phyloP scores from a whole-genome alignment of 2,888 invertebrate species.

The Tiphia femorata region DNA sequence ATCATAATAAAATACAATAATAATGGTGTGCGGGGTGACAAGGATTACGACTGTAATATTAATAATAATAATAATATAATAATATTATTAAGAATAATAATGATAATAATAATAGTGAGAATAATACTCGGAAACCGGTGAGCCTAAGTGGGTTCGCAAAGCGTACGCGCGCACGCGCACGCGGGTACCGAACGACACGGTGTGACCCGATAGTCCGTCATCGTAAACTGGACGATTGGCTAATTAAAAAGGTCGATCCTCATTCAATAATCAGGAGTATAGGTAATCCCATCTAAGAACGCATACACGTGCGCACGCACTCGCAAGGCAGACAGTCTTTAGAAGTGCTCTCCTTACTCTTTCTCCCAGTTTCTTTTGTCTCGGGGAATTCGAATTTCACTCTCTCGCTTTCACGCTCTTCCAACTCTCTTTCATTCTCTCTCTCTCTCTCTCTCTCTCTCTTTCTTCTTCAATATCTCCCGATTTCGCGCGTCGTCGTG shows the following conservation, averaged over 20 bases:
- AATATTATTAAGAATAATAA: constrained; percentile 28
- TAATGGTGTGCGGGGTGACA: too few species aligned
- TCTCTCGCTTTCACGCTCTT: background rate
- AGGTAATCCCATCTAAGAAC: constrained; percentile 59
- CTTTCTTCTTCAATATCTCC: background rate
- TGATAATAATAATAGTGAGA: constrained; percentile 33
- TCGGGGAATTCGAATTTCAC: too few species aligned
- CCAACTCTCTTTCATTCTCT: constrained; percentile 11
- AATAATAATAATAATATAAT: constrained; percentile 1
- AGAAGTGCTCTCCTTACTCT: constrained; percentile 52
- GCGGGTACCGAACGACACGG: too few species aligned
- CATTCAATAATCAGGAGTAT: constrained; percentile 52
- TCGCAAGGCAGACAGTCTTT: constrained; percentile 68
- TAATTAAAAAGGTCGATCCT: too few species aligned
- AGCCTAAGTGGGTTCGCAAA: constrained; percentile 7
- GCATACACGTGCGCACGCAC: constrained; percentile 60
- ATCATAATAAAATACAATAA: background rate
- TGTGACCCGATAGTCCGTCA: constrained; percentile 24
- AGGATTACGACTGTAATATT: too few species aligned
- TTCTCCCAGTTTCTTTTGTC: constrained; percentile 5
- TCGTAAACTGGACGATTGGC: constrained; percentile 50
- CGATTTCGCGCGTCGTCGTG: constrained; percentile 2
- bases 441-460: constrained; percentile 18
- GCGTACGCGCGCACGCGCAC: constrained; percentile 2
- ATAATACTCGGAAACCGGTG: constrained; percentile 46